Evolutionary conservation across 1,140 invertebrate species (phyloP).

Genomic region (Bombus ignitus): DNA sequence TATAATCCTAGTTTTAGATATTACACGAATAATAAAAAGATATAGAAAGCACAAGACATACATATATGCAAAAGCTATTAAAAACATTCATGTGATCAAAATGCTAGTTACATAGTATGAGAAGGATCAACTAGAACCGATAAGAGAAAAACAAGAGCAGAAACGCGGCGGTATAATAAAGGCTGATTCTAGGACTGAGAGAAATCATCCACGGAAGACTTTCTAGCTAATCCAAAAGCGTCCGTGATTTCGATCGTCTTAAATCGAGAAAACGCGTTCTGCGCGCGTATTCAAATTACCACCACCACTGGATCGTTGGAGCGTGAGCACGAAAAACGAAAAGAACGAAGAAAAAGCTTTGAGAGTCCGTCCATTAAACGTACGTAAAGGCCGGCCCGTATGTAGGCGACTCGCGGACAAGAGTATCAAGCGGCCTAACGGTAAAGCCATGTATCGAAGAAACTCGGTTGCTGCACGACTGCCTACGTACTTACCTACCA

Average conservation of each 20-base stretch:
- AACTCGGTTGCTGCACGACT: conserved; percentile 74
- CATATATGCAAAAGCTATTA: too few species aligned
- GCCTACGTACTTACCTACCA: conserved; percentile 54
- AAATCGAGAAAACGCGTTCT: background rate
- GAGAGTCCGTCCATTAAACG: conserved; percentile 69
- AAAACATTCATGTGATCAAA: too few species aligned
- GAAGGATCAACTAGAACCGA: background rate
- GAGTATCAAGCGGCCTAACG: conserved; percentile 74
- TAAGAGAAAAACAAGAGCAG: background rate
- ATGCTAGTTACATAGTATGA: too few species aligned
- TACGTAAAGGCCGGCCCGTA: conserved; percentile 59
- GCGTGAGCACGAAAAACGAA: conserved; percentile 4
- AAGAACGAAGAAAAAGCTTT: conserved; percentile 45
- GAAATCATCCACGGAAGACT: conserved; percentile 8
- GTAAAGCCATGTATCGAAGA: conserved; percentile 77
- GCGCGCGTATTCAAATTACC: background rate
- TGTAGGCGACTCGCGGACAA: conserved; percentile 68
- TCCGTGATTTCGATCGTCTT: background rate
- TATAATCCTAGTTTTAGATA: too few species aligned
- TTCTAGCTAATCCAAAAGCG: conserved; percentile 24
- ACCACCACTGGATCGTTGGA: background rate
- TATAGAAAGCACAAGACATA: too few species aligned
- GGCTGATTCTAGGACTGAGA: conserved; percentile 2
- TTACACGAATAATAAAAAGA: too few species aligned
- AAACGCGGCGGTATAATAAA: background rate